Evolutionary conservation across 2,797 vertebrate genomes (phyloP).

Genomic region (Hoplostethus mediterraneus): DNA sequence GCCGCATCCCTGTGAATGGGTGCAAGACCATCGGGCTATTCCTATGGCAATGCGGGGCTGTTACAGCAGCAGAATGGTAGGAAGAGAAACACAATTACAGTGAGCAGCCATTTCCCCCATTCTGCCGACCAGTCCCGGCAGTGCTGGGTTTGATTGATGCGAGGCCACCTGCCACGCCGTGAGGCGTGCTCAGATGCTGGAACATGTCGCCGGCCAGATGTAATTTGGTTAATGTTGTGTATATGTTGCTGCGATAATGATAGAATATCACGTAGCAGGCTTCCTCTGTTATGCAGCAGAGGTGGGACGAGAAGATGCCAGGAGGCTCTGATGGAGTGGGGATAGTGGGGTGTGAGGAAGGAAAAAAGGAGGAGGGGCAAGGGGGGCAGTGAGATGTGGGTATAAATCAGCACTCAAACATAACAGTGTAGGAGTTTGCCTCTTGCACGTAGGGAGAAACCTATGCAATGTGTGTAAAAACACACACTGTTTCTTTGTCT

Average conservation of each 20-base stretch:
- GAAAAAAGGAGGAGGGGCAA: slow-evolving; percentile 14
- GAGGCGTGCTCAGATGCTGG: slow-evolving; percentile 72
- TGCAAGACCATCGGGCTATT: slow-evolving; percentile 41
- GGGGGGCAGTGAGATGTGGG: slow-evolving; percentile 21
- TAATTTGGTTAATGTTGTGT: slow-evolving; percentile 86
- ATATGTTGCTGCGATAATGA: slow-evolving; percentile 76
- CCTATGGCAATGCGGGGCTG: slow-evolving; percentile 46
- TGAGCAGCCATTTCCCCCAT: slow-evolving; percentile 51
- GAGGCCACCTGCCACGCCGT: slow-evolving; percentile 73
- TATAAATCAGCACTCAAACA: slow-evolving; percentile 69
- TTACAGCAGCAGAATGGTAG: slow-evolving; percentile 44
- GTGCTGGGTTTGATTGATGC: slow-evolving; percentile 73
- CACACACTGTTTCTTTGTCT: slow-evolving; percentile 37
- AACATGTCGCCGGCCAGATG: slow-evolving; percentile 77
- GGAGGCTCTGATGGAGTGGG: slow-evolving; percentile 45
- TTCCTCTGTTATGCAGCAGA: slow-evolving; percentile 46
- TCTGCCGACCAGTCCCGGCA: slow-evolving; percentile 53
- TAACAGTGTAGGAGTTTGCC: slow-evolving; percentile 39
- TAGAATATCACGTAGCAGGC: slow-evolving; percentile 61
- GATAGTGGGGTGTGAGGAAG: slow-evolving; percentile 33
- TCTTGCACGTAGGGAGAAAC: slow-evolving; percentile 64
- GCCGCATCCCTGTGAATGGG: slow-evolving; percentile 29
- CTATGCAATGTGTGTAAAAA: slow-evolving; percentile 33
- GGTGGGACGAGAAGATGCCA: slow-evolving; percentile 35
- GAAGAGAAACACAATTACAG: slow-evolving; percentile 62